These are phyloP conservation scores for Poecilia gillii DNA, from an alignment of 2,797 vertebrate species.

Conservation along the genomic window DNA sequence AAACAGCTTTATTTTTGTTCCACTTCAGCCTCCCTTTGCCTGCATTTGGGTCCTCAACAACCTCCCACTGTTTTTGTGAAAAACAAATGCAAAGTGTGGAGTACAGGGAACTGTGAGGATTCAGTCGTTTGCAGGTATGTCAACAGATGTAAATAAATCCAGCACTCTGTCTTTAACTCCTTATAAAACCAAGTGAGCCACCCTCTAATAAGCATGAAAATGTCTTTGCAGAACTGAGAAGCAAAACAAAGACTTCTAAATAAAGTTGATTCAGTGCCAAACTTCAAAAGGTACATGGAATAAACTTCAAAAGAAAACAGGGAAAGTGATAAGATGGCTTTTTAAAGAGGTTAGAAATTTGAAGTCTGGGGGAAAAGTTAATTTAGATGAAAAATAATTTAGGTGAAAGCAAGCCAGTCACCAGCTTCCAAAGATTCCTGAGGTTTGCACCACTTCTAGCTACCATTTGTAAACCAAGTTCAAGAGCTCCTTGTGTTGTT, in stretches of 20 bases:
- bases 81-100: background rate
- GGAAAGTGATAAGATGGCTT: background rate
- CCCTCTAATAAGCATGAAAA: background rate
- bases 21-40: background rate
- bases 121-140: background rate
- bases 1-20: background rate
- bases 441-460: background rate
- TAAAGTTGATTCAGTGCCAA: background rate
- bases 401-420: constrained; percentile 21
- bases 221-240: background rate
- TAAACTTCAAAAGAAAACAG: background rate
- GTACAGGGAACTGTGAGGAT: background rate
- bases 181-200: background rate
- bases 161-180: background rate
- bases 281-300: background rate
- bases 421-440: constrained; percentile 25
- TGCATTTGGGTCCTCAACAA: background rate
- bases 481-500: constrained; percentile 35
- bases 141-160: background rate
- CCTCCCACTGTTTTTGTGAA: background rate
- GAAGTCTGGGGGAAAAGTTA: background rate
- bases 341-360: background rate
- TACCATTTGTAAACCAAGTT: constrained; percentile 23
- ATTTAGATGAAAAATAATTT: constrained; percentile 1
- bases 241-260: background rate